phyloP scores from a whole-genome alignment of 2,888 invertebrate species.

The Meteorus cinctellus region DNA sequence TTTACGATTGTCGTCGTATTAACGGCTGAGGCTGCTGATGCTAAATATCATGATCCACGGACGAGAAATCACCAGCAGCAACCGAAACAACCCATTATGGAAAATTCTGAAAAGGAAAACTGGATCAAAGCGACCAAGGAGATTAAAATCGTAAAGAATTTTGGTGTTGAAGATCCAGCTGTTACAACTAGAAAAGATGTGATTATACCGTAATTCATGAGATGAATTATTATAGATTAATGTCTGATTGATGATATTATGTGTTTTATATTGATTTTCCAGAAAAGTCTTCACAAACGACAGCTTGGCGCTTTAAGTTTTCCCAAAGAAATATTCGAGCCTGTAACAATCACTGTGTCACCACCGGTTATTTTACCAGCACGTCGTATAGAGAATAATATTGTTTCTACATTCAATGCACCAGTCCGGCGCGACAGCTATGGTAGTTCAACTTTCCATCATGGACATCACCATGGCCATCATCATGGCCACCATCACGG shows the following conservation, averaged over 20 bases:
- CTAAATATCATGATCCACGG: conserved; percentile 58
- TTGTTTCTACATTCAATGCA: conserved; percentile 39
- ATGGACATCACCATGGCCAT: conserved; percentile 55
- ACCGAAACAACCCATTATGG: conserved; percentile 25
- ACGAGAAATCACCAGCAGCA: conserved; percentile 51
- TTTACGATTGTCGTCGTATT: conserved; percentile 59
- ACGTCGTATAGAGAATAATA: conserved; percentile 38
- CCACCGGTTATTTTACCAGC: conserved; percentile 34
- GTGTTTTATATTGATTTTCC: not conserved
- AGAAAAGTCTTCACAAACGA: conserved; percentile 54
- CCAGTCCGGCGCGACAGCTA: conserved; percentile 45
- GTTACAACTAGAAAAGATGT: conserved; percentile 31
- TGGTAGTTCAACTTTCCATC: conserved; percentile 53
- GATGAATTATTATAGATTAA: not conserved
- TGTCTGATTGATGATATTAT: not conserved
- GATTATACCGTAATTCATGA: conserved; percentile 31
- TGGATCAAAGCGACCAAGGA: conserved; percentile 52
- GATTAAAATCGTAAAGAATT: conserved; percentile 49
- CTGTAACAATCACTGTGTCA: conserved; percentile 37
- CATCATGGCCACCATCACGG: conserved; percentile 56
- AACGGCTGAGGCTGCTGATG: conserved; percentile 50
- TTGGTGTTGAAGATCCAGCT: conserved; percentile 29
- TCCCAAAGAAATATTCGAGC: conserved; percentile 19
- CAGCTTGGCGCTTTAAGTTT: conserved; percentile 53
- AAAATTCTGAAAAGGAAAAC: conserved; percentile 38